phyloP scores from a whole-genome alignment of 1,140 invertebrate species.

The Berghia stephanieae region DNA sequence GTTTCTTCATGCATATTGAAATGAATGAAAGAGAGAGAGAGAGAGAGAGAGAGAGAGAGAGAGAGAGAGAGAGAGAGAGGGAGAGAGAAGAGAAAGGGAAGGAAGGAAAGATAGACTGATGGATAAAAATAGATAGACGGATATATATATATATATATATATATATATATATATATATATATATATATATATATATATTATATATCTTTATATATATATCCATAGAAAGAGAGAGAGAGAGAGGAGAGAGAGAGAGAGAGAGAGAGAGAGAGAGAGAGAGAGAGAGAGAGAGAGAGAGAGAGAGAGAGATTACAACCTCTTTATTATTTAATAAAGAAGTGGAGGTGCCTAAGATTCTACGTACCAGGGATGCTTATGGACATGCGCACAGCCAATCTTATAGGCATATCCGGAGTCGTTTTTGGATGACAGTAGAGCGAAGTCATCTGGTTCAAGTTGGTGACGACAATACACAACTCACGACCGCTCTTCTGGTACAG shows the following conservation, averaged over 20 bases:
- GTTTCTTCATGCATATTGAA: not conserved
- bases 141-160: too few relatives aligned
- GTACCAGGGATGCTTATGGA: constrained; percentile 63
- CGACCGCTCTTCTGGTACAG: constrained; percentile 49
- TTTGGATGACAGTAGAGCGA: constrained; percentile 60
- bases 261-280: not conserved
- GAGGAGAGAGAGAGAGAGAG: not conserved
- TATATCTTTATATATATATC: too few relatives aligned
- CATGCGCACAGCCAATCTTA: constrained; percentile 61
- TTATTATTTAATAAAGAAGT: too few relatives aligned
- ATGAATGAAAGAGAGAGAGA: constrained; percentile 8
- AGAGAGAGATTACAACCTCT: too few relatives aligned
- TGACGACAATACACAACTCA: constrained; percentile 63
- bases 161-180: too few relatives aligned
- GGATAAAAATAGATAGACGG: too few relatives aligned
- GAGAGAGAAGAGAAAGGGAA: not conserved
- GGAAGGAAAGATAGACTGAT: too few relatives aligned
- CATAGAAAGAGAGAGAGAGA: too few relatives aligned
- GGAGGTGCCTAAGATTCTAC: too few relatives aligned
- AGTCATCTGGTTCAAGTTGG: constrained; percentile 61
- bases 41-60: not conserved
- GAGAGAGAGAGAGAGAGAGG: not conserved
- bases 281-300: not conserved
- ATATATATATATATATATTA: too few relatives aligned
- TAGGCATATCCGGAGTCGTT: constrained; percentile 62